phyloP scores from a whole-genome alignment of 2,113 vertebrate genomes.

The Pungitius pungitius region DNA sequence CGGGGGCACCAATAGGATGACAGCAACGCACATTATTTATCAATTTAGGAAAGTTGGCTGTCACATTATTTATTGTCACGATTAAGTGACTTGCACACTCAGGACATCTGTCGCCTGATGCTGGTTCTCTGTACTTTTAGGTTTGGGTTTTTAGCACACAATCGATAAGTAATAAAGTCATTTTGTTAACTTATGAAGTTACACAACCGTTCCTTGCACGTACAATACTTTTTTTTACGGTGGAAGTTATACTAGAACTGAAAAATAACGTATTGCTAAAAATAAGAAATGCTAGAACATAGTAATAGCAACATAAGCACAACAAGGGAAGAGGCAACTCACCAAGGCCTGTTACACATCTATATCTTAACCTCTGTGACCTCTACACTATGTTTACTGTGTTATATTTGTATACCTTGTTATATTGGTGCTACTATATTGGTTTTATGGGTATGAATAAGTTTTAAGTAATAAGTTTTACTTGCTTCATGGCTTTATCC shows the following conservation, averaged over 20 bases:
- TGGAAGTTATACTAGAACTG: not conserved
- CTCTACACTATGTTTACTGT: too few relatives aligned
- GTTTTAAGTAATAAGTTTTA: too few relatives aligned
- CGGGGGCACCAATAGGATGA: not conserved
- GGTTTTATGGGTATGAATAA: too few relatives aligned
- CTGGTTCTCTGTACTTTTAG: constrained; percentile 30
- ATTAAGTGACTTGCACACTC: constrained; percentile 9
- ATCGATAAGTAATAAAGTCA: not conserved
- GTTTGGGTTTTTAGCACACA: too few relatives aligned
- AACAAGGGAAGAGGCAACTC: not conserved
- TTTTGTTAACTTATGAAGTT: not conserved
- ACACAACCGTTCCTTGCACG: constrained; percentile 4
- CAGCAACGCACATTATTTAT: constrained; percentile 10
- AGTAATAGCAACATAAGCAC: not conserved
- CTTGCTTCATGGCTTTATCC: too few relatives aligned
- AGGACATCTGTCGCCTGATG: constrained; percentile 9
- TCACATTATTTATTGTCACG: constrained; percentile 4
- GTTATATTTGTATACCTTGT: not conserved
- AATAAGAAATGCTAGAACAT: not conserved
- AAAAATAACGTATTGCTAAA: not conserved
- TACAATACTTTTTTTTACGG: not conserved
- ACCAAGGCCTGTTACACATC: not conserved
- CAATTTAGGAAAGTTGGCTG: not conserved
- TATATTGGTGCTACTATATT: not conserved
- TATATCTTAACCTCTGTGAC: too few relatives aligned